phyloP scores from a whole-genome alignment of 2,113 vertebrate genomes.

The Clupea harengus region DNA sequence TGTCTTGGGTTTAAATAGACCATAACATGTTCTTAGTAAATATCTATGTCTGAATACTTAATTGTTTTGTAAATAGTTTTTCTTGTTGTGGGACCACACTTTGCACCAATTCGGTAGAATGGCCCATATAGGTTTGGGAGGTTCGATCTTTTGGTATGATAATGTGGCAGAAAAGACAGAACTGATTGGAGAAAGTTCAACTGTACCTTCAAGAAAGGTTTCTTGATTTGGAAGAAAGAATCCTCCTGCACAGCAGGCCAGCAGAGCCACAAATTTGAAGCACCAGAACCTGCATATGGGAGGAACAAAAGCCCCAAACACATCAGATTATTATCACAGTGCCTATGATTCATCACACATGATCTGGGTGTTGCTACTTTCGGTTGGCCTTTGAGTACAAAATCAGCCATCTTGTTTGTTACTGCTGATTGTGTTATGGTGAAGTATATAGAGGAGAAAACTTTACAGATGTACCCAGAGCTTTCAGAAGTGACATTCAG shows the following conservation, averaged over 20 bases:
- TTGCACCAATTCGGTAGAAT: no score
- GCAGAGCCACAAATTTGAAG: slow-evolving; percentile 84
- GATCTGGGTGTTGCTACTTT: neutral
- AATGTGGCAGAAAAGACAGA: neutral
- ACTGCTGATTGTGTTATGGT: neutral
- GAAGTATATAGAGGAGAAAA: neutral
- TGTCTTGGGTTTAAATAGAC: no score
- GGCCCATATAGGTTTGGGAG: neutral
- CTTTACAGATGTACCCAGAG: neutral
- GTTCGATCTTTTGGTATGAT: neutral
- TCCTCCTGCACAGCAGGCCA: slow-evolving; percentile 86
- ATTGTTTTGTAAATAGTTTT: no score
- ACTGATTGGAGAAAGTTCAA: neutral
- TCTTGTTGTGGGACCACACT: no score
- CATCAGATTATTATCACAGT: neutral
- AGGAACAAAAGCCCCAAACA: neutral
- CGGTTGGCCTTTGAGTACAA: neutral
- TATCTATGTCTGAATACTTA: no score
- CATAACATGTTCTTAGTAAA: no score
- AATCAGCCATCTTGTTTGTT: neutral
- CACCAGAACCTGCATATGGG: slow-evolving; percentile 86
- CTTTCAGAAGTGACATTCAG: neutral
- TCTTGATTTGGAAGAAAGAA: slow-evolving; percentile 92
- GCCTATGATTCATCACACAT: neutral
- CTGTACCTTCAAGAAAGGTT: slow-evolving; percentile 86